phyloP scores from a whole-genome alignment of 2,113 vertebrate genomes.

The Tenebrosternarchus preto region DNA sequence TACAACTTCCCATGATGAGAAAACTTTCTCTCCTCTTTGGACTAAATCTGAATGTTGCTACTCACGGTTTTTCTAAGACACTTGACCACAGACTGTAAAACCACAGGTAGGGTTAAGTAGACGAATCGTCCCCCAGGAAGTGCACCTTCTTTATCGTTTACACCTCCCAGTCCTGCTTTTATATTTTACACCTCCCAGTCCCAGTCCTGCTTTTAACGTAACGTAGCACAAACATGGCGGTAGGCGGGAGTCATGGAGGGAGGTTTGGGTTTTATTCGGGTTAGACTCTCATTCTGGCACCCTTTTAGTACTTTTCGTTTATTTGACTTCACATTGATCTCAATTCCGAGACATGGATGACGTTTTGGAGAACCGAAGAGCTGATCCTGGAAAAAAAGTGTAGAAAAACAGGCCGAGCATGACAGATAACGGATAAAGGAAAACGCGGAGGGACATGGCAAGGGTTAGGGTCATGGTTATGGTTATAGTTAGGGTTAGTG shows the following conservation, averaged over 20 bases:
- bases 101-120: slow-evolving; percentile 18
- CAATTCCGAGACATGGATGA: background rate
- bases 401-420: background rate
- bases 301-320: too few species aligned
- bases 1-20: background rate
- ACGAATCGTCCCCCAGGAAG: background rate
- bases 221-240: too few species aligned
- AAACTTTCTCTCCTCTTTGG: background rate
- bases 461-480: too few species aligned
- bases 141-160: background rate
- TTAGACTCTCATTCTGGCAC: too few species aligned
- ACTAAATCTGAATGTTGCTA: slow-evolving; percentile 39
- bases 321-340: too few species aligned
- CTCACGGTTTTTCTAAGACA: slow-evolving; percentile 61
- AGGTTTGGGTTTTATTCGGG: too few species aligned
- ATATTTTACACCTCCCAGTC: too few species aligned
- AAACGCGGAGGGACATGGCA: too few species aligned
- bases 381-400: background rate
- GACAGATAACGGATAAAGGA: background rate
- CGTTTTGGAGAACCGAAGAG: slow-evolving; percentile 1
- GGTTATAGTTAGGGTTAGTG: too few species aligned
- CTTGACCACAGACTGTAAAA: background rate
- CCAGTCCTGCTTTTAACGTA: too few species aligned
- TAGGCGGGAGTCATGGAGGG: too few species aligned
- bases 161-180: background rate